phyloP scores from a whole-genome alignment of 2,113 vertebrate genomes.

The Bombycilla garrulus region DNA sequence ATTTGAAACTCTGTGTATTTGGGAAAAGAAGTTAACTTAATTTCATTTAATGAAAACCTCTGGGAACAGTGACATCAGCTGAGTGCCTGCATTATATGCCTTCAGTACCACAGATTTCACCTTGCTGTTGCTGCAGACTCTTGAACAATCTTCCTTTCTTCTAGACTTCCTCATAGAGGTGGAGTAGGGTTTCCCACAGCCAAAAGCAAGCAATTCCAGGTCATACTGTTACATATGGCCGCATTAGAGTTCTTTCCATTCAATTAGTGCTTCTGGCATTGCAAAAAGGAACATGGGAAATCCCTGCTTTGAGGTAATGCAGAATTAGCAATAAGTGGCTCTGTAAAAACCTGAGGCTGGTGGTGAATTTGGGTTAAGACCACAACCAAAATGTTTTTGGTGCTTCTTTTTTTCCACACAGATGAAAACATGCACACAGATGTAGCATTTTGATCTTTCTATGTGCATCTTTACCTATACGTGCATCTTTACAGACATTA shows the following conservation, averaged over 20 bases:
- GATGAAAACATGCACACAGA: background rate
- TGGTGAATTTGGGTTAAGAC: constrained; percentile 34
- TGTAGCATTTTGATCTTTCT: constrained; percentile 4
- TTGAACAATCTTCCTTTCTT: background rate
- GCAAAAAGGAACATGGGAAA: constrained; percentile 32
- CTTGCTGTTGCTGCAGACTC: background rate
- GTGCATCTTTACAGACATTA: background rate
- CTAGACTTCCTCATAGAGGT: background rate
- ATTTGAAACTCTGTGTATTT: background rate
- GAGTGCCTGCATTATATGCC: background rate
- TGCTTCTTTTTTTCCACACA: background rate
- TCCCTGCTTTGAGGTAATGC: constrained; percentile 39
- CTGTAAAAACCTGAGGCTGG: background rate
- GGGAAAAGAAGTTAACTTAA: background rate
- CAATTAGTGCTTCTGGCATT: constrained; percentile 15
- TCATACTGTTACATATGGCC: background rate
- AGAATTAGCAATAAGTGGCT: constrained; percentile 20
- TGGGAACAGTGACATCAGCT: background rate
- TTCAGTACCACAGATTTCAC: background rate
- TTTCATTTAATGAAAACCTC: background rate
- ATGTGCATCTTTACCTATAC: background rate
- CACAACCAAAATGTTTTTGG: constrained; percentile 2
- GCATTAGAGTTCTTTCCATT: constrained; percentile 8
- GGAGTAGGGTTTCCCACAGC: background rate
- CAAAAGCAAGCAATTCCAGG: constrained; percentile 17